A percentile compares a stretch with the other conserved stretches of the same genome.
Evolutionary conservation across 1,140 invertebrate genomes (phyloP).

Genomic region (Argopecten irradians): DNA sequence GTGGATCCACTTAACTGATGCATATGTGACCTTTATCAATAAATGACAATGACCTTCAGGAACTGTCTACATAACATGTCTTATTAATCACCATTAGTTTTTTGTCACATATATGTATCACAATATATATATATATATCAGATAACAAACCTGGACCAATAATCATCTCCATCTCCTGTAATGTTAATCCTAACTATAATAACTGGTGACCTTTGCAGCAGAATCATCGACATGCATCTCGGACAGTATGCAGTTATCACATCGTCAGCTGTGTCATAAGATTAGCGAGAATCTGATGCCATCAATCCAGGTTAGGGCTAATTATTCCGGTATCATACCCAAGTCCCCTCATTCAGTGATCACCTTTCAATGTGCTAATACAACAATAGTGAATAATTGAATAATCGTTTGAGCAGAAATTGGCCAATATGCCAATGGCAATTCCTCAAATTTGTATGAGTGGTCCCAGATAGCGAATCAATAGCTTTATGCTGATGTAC

Average conservation of each 20-base stretch:
- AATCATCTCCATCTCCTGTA: not conserved
- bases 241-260: not conserved
- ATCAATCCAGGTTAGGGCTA: not conserved
- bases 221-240: not conserved
- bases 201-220: not conserved
- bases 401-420: conserved; percentile 22
- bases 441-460: conserved; percentile 15
- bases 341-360: not conserved
- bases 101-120: not conserved
- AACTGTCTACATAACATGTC: not conserved
- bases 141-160: not conserved
- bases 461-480: not conserved
- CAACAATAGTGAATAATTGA: conserved; percentile 11
- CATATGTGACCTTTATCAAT: not conserved
- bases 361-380: not conserved
- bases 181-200: not conserved
- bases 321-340: not conserved
- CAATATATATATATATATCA: not conserved
- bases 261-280: not conserved
- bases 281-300: not conserved
- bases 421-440: not conserved
- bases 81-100: not conserved
- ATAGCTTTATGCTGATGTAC: not conserved
- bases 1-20: not conserved
- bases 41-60: not conserved